Percentiles rank a stretch among this genome's conserved stretches.
These are phyloP conservation scores for Panorpa germanica DNA, from an alignment of 2,888 invertebrate species.

Conservation along the genomic window DNA sequence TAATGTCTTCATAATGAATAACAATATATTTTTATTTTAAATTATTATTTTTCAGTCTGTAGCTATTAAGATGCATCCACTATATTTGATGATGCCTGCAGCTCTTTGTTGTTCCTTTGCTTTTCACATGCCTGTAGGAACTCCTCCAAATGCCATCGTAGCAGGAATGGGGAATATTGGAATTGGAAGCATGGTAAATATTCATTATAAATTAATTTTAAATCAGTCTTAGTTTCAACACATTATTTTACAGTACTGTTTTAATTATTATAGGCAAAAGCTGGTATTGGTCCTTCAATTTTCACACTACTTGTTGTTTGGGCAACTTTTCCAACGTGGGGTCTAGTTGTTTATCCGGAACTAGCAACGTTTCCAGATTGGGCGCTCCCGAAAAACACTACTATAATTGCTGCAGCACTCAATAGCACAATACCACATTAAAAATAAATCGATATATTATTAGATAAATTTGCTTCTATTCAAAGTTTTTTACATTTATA, in stretches of 20 bases:
- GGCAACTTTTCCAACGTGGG: constrained; percentile 56
- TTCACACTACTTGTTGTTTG: constrained; percentile 54
- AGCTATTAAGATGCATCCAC: constrained; percentile 55
- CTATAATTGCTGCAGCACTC: too few relatives aligned
- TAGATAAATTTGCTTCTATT: too few relatives aligned
- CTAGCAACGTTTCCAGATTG: constrained; percentile 40
- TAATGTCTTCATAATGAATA: constrained; percentile 3
- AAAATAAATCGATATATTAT: too few relatives aligned
- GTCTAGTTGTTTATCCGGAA: constrained; percentile 41
- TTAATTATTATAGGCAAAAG: constrained; percentile 34
- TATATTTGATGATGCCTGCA: constrained; percentile 80
- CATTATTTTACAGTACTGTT: constrained; percentile 16
- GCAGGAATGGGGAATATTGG: constrained; percentile 66
- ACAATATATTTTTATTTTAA: constrained; percentile 8
- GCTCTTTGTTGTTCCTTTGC: constrained; percentile 80
- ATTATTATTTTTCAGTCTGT: constrained; percentile 33
- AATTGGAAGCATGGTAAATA: constrained; percentile 53
- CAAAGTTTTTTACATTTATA: too few relatives aligned
- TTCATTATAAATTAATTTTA: background rate
- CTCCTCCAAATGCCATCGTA: constrained; percentile 88
- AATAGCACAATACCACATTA: too few relatives aligned
- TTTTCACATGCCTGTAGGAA: constrained; percentile 86
- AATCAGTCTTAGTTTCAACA: background rate
- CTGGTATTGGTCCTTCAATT: constrained; percentile 60
- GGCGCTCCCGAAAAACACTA: too few relatives aligned